Conservation (phyloP, 2,797 vertebrate genomes). For the Xyrichtys novacula region DNA sequence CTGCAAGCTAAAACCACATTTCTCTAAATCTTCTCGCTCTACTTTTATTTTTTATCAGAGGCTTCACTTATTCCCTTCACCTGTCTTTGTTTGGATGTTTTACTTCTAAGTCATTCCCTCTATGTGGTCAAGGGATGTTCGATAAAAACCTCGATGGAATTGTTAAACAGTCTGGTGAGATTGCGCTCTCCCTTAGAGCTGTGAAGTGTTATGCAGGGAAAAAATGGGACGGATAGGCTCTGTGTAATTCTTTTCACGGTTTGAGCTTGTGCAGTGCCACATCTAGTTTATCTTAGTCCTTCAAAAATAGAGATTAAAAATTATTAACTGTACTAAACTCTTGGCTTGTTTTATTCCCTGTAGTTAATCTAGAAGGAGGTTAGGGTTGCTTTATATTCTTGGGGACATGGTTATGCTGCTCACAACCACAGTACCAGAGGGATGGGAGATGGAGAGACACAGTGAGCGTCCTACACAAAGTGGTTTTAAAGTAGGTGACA, state of each 20-base stretch:
- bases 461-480: too few relatives aligned
- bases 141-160: conserved; percentile 32
- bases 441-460: too few relatives aligned
- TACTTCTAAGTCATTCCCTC: conserved; percentile 13
- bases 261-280: background rate
- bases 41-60: background rate
- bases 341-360: too few relatives aligned
- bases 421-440: too few relatives aligned
- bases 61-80: background rate
- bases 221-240: conserved; percentile 2
- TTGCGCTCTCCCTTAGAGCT: conserved; percentile 6
- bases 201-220: background rate
- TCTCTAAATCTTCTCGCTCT: conserved; percentile 18
- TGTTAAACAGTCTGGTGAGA: conserved; percentile 30
- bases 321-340: background rate
- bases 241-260: conserved; percentile 15
- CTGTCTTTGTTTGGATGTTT: conserved; percentile 4
- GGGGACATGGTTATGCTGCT: too few relatives aligned
- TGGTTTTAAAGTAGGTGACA: too few relatives aligned
- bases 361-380: too few relatives aligned
- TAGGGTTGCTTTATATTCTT: too few relatives aligned
- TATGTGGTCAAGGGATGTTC: conserved; percentile 20
- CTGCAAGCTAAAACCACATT: conserved; percentile 38
- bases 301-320: background rate
- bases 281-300: background rate